phyloP scores from a whole-genome alignment of 23 tunicate species.

The Ascidia mentula region DNA sequence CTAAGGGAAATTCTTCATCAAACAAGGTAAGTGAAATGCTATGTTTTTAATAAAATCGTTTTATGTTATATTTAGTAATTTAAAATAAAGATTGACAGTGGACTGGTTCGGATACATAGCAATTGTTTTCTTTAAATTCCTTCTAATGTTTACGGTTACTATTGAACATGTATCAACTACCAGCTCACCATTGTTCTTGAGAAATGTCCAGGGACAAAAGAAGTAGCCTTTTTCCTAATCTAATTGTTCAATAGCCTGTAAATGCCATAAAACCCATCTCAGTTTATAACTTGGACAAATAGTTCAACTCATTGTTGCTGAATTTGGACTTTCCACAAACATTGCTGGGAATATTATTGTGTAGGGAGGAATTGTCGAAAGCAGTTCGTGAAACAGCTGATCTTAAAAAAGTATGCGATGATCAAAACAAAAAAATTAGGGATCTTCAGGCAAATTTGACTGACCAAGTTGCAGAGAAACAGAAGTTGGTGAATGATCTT shows the following conservation, averaged over 20 bases:
- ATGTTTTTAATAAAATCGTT: background rate
- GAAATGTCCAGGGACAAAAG: background rate
- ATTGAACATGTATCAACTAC: slow-evolving; percentile 1
- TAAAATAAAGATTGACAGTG: too few relatives aligned
- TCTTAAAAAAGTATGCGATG: slow-evolving; percentile 12
- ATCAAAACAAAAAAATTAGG: slow-evolving; percentile 15
- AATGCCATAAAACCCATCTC: background rate
- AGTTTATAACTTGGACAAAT: background rate
- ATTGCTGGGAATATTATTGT: slow-evolving; percentile 5
- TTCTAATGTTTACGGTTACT: background rate
- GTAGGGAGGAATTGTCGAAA: slow-evolving; percentile 37
- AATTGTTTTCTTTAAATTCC: background rate
- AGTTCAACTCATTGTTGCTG: background rate
- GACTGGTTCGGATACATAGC: background rate
- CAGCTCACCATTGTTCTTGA: background rate
- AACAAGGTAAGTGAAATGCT: slow-evolving; percentile 32
- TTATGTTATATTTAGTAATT: background rate
- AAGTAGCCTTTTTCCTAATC: background rate
- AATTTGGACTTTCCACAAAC: background rate
- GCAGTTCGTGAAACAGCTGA: slow-evolving; percentile 36
- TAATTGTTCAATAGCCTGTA: background rate
- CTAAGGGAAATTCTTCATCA: slow-evolving; percentile 28
- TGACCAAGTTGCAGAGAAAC: slow-evolving; percentile 24
- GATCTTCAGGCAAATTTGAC: slow-evolving; percentile 11
- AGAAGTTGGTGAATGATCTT: slow-evolving; percentile 7